phyloP scores from a whole-genome alignment of 2,797 vertebrate genomes.

The Forpus xanthops region DNA sequence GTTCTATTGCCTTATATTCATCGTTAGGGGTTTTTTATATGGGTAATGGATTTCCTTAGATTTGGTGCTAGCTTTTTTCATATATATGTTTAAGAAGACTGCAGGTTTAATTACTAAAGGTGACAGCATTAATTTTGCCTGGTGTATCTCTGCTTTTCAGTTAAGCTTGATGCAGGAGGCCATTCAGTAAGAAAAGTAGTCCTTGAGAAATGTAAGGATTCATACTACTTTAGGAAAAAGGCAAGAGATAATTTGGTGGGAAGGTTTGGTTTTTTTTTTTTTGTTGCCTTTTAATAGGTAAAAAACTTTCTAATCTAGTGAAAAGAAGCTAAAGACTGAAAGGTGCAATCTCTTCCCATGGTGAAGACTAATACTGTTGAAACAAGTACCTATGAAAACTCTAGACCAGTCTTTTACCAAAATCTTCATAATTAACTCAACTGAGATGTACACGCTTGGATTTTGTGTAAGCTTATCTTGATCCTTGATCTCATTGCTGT shows the following conservation, averaged over 20 bases:
- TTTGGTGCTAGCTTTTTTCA: background rate
- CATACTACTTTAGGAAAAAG: background rate
- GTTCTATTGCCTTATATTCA: background rate
- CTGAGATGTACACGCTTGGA: background rate
- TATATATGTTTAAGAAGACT: background rate
- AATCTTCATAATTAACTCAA: background rate
- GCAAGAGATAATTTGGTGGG: background rate
- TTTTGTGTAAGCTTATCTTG: background rate
- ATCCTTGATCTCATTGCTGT: background rate
- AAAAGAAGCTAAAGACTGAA: background rate
- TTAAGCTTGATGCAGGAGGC: background rate
- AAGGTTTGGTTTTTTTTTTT: background rate
- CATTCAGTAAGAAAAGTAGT: background rate
- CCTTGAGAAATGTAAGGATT: background rate
- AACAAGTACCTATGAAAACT: too few species aligned
- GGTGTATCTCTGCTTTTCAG: background rate
- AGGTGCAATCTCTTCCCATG: background rate
- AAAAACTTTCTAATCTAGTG: background rate
- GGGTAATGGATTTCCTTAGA: background rate
- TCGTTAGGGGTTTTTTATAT: background rate
- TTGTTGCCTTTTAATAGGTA: background rate
- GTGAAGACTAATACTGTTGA: background rate
- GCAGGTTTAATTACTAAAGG: background rate
- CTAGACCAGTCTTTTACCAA: background rate
- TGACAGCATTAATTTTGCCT: background rate